Conservation (phyloP, 2,113 vertebrate species). For the Phylloscopus trochilus region DNA sequence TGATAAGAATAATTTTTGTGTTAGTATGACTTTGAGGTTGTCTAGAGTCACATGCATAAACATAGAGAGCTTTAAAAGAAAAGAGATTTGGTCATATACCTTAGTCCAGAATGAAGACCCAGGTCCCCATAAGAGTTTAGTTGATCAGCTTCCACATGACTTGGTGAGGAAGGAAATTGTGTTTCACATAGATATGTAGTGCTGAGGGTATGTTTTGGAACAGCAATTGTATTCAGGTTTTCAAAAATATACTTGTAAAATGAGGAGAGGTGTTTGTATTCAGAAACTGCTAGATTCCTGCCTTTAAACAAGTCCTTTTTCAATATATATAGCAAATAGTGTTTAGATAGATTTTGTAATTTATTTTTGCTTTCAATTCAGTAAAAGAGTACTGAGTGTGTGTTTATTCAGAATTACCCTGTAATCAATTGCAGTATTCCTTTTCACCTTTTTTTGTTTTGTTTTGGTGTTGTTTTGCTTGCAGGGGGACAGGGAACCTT, state of each 20-base stretch:
- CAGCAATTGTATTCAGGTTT: background rate
- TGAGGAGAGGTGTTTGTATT: background rate
- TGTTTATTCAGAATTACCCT: background rate
- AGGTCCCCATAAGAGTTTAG: background rate
- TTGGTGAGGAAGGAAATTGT: background rate
- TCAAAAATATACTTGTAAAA: background rate
- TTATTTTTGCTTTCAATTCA: background rate
- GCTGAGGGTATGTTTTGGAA: background rate
- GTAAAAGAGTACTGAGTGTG: background rate
- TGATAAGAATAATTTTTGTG: background rate
- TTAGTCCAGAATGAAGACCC: background rate
- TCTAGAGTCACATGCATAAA: background rate
- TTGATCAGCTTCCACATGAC: background rate
- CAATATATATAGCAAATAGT: background rate
- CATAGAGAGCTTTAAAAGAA: background rate
- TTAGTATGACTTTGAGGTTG: background rate
- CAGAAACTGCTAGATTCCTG: background rate
- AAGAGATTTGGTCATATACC: background rate
- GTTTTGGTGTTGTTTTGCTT: background rate
- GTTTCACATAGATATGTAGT: background rate
- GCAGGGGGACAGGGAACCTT: rapidly evolving
- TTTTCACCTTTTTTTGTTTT: background rate
- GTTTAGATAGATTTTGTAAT: background rate
- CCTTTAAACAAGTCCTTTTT: background rate
- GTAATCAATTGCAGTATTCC: background rate